Conservation (phyloP, 1,140 invertebrate species). For the Popillia japonica region DNA sequence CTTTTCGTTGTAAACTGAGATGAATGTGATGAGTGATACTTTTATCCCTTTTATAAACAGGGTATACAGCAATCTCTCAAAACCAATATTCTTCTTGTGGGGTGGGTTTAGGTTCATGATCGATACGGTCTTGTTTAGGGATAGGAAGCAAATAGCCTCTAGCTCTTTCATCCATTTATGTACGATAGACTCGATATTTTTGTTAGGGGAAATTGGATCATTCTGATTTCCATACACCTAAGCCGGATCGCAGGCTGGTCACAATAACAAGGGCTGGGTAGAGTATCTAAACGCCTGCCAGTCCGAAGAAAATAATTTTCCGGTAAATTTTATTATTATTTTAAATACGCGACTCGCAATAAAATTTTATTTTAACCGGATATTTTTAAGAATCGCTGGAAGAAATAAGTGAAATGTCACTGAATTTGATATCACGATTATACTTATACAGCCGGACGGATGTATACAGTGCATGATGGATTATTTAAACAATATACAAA, state of each 20-base stretch:
- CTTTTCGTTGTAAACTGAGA: slow-evolving; percentile 21
- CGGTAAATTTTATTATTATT: slow-evolving; percentile 25
- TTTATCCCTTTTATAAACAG: slow-evolving; percentile 34
- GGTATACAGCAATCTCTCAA: slow-evolving; percentile 27
- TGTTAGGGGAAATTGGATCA: slow-evolving; percentile 50
- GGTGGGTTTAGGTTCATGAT: slow-evolving; percentile 41
- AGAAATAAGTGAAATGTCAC: too few relatives aligned
- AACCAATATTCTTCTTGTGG: slow-evolving; percentile 31
- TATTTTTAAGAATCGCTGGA: too few relatives aligned
- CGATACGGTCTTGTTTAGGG: slow-evolving; percentile 47
- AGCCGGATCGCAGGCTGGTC: slow-evolving; percentile 45
- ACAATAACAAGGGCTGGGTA: slow-evolving; percentile 45
- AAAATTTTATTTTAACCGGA: neutral
- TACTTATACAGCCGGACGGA: too few relatives aligned
- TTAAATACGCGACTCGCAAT: neutral
- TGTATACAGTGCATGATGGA: too few relatives aligned
- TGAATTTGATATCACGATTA: too few relatives aligned
- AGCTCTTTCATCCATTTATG: slow-evolving; percentile 49
- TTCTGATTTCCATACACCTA: slow-evolving; percentile 51
- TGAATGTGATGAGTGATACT: slow-evolving; percentile 32
- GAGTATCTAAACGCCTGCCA: slow-evolving; percentile 17
- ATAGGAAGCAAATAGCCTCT: slow-evolving; percentile 48
- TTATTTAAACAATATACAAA: too few relatives aligned
- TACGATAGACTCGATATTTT: slow-evolving; percentile 49
- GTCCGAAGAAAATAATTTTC: slow-evolving; percentile 15